These are phyloP conservation scores for Mythimna albipuncta DNA, from an alignment of 2,888 invertebrate species.

Conservation along the genomic window DNA sequence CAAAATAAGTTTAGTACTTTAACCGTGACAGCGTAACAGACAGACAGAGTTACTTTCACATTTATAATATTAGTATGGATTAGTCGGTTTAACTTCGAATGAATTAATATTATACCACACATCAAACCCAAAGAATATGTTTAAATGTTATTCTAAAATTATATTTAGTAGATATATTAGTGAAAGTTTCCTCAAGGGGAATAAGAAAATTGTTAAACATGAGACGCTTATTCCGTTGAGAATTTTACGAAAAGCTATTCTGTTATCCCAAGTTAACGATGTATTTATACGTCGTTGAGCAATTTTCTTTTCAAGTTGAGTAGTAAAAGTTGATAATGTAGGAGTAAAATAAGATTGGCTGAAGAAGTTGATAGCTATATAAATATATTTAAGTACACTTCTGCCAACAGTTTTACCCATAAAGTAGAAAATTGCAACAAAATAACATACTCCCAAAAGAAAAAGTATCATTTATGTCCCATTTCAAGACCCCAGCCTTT, in stretches of 20 bases:
- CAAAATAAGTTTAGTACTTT: too few species aligned
- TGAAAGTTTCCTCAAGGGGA: conserved; percentile 12
- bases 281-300: conserved; percentile 34
- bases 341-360: conserved; percentile 21
- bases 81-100: background rate
- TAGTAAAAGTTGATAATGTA: conserved; percentile 25
- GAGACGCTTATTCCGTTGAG: conserved; percentile 32
- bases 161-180: conserved; percentile 2
- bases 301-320: conserved; percentile 34
- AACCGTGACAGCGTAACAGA: too few species aligned
- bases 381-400: background rate
- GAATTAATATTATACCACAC: background rate
- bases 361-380: background rate
- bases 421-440: too few species aligned
- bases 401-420: too few species aligned
- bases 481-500: too few species aligned
- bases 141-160: background rate
- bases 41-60: too few species aligned
- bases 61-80: too few species aligned
- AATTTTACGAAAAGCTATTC: conserved; percentile 43
- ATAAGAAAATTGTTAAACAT: conserved; percentile 40
- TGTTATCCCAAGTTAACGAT: conserved; percentile 43
- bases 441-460: too few species aligned
- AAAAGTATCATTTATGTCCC: too few species aligned
- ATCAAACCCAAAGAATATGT: background rate